Evolutionary conservation across 2,888 invertebrate species (phyloP).

Genomic region (Dyspetes luteomarginatus): DNA sequence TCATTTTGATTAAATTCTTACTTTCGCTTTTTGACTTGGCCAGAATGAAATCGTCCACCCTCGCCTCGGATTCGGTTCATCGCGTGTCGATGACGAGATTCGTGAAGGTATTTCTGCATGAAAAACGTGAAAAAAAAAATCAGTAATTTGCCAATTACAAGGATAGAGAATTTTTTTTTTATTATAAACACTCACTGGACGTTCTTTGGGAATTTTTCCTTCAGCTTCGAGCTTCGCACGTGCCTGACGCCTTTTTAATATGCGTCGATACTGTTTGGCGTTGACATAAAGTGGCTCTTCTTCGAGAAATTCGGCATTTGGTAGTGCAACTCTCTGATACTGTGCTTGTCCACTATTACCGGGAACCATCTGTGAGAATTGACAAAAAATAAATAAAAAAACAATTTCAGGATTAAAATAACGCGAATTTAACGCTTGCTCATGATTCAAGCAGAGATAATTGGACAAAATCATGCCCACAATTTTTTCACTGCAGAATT

Average conservation of each 20-base stretch:
- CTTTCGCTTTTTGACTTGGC: constrained; percentile 83
- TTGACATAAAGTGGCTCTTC: constrained; percentile 99
- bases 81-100: constrained; percentile 97
- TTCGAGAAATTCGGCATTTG: constrained; percentile 89
- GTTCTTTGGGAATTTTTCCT: constrained; percentile 98
- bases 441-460: background rate
- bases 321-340: constrained; percentile 86
- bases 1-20: constrained; percentile 69
- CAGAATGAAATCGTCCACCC: constrained; percentile 97
- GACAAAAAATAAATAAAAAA: too few species aligned
- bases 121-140: constrained; percentile 12
- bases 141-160: background rate
- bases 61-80: constrained; percentile 98
- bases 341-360: constrained; percentile 84
- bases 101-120: constrained; percentile 97
- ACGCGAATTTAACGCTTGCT: too few species aligned
- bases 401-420: too few species aligned
- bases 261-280: constrained; percentile 98
- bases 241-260: constrained; percentile 96
- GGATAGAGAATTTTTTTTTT: background rate
- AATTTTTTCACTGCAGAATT: too few species aligned
- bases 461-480: too few species aligned
- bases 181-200: constrained; percentile 88
- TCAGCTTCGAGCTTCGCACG: constrained; percentile 97
- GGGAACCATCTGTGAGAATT: constrained; percentile 86